These are phyloP conservation scores for Lasioglossum morio DNA, from an alignment of 2,888 invertebrate species.

Conservation along the genomic window DNA sequence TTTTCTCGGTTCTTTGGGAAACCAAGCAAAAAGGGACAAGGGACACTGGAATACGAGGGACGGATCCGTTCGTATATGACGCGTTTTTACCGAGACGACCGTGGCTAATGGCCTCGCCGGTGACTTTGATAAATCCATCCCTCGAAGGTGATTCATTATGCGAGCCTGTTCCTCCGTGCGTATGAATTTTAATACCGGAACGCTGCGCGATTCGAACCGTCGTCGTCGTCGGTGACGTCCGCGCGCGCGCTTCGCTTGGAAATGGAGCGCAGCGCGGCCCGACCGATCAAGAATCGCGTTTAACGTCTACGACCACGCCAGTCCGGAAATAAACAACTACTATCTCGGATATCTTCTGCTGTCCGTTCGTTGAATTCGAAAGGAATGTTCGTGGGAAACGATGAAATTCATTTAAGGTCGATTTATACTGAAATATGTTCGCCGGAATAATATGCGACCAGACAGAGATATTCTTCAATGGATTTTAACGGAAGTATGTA, in stretches of 20 bases:
- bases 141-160: slow-evolving; percentile 46
- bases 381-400: background rate
- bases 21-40: slow-evolving; percentile 7
- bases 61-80: slow-evolving; percentile 36
- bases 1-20: background rate
- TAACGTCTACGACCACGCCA: background rate
- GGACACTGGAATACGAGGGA: slow-evolving; percentile 21
- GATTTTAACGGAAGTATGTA: no score
- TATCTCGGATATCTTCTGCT: background rate
- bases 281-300: background rate
- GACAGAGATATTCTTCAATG: no score
- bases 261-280: background rate
- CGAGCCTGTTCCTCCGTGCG: slow-evolving; percentile 9
- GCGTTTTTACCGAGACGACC: slow-evolving; percentile 43
- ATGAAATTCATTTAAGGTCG: no score
- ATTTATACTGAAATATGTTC: no score
- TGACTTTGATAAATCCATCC: slow-evolving; percentile 54
- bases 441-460: no score
- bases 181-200: slow-evolving; percentile 50
- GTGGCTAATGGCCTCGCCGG: slow-evolving; percentile 38
- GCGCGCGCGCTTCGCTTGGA: background rate
- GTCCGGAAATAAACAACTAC: background rate
- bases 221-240: background rate
- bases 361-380: background rate
- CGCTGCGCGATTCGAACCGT: background rate